A percentile compares a stretch with the other conserved stretches of the same genome.
Conservation (phyloP, 2,113 vertebrate genomes). For the Podarcis raffonei region DNA sequence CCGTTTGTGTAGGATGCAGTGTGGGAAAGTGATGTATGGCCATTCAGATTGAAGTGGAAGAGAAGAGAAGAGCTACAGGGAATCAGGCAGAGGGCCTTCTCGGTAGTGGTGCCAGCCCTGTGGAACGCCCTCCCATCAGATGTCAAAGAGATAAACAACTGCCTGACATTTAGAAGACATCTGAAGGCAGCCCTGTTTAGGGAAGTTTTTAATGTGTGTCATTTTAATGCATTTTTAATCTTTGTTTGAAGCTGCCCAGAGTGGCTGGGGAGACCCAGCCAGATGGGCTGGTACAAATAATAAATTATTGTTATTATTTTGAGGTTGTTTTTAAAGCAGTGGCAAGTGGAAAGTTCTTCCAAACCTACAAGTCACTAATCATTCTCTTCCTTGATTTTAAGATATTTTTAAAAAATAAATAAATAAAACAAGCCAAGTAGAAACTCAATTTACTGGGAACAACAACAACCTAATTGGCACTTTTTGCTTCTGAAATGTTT, state of each 20-base stretch:
- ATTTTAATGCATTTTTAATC: too few species aligned
- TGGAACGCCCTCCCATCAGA: too few species aligned
- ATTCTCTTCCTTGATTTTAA: neutral
- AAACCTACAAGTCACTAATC: accelerated
- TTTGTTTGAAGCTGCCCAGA: too few species aligned
- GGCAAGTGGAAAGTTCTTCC: neutral
- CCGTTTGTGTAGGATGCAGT: neutral
- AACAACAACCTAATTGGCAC: neutral
- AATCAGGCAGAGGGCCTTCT: too few species aligned
- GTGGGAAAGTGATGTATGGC: neutral
- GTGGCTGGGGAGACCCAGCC: too few species aligned
- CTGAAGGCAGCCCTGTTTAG: too few species aligned
- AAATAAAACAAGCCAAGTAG: neutral
- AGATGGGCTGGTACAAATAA: too few species aligned
- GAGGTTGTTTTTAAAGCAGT: neutral
- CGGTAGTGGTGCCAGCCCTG: too few species aligned
- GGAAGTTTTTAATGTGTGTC: too few species aligned
- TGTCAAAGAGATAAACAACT: too few species aligned
- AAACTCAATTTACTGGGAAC: neutral
- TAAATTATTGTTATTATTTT: neutral
- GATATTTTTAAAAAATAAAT: neutral
- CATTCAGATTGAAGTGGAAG: neutral
- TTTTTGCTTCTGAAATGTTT: neutral
- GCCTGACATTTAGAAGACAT: too few species aligned
- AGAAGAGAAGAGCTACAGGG: neutral